Base-by-base conservation (phyloP, 2,888 invertebrate genomes). In the Pelosia muscerda region DNA sequence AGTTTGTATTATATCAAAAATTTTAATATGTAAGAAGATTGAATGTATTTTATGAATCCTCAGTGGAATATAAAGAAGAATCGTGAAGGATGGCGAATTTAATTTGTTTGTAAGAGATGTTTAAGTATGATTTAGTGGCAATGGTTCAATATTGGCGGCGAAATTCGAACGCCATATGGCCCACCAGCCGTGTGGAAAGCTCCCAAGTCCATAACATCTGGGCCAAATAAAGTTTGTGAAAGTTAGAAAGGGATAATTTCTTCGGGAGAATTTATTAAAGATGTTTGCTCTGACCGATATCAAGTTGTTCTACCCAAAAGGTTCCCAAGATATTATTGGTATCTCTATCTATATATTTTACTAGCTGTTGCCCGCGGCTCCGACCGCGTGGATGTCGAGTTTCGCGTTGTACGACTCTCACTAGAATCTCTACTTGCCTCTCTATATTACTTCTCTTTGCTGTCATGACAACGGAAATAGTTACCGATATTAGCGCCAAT, bases 171-270 rank as follows among this genome's bases (percentile, higher is more conserved):
- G 77, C 81, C 84, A 85, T 83, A 75, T 66, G 66, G 70, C 81
- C 84, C 81, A 83, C 81, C 80, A 73, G 74, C 73, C 74, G 78
- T 74, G 72, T 77, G 74, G 76, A 75, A 71, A 73, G 68, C 79
- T 79, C 76, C 69, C 71, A 73, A 25, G 34, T 42, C 38, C 19
- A 10, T 69, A 80, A 80, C 85, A 86, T 86, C 84, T 88, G 88
- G 81, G 67, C 57, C 62, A 62, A 68, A 71, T 69, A 70, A 85
- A 84, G 84, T 86, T 84, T 73, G 58, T 58, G 73, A 67, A 66
- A 82, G 70, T 81, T 84, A 70, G 68, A 68, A 71, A 80, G 79
- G 74, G 70, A 70, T 75, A 78, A 79, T 76, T 83, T 81, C 76
- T 75, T 75, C 67, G 71, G 63, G 78, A 74, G 79, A 74, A 78